Base-by-base conservation (phyloP, 2,797 vertebrate species). In the Allobates femoralis region DNA sequence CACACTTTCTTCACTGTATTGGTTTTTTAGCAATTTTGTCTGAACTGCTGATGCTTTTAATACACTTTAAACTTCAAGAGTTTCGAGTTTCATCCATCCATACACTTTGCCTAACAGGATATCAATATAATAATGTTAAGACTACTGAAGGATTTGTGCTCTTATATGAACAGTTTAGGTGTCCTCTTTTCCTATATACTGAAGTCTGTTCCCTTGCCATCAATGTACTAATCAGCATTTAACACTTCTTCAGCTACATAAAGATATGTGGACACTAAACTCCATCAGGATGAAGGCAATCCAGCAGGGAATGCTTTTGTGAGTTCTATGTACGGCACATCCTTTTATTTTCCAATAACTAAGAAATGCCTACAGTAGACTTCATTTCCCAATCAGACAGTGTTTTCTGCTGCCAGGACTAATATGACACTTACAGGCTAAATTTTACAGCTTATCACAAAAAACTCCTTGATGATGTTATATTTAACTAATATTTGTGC, bases 291-390 rank as follows among this genome's bases (percentile, higher is more conserved):
- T 66, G 3, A 71, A 77, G 66, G 73, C n/a, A 64, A 30, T 58
- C 71, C 55, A 53, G 28, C 21, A 28, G 7, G 21, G 26, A 28
- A 55, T 77, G 58, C 55, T 64, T 21, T 19, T 64, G 37, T 64
- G 41, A 46, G 12, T 66, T 18, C 60, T 23, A 46, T 64, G n/a
- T 19, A 46, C 34, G 30, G 16, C 16, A 46, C 46, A n/a, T n/a
- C n/a, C n/a, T 62, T 80, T 58, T 23, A 37, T 41, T 23, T 66
- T 81, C 60, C 51, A n/a, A 66, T 50, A 66, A 34, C 60, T 51
- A 14, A n/a, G 28, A 66, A 19, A 66, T 74, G n/a, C 21, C 41
- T 74, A 74, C 67, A 71, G 19, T n/a, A 15, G 37, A 71, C 67
- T 74, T 26, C 41, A 23, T 74, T 46, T 14, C 23, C 26, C 23